Evolutionary conservation across 1,140 invertebrate genomes (phyloP).

Genomic region (Neodiprion lecontei): DNA sequence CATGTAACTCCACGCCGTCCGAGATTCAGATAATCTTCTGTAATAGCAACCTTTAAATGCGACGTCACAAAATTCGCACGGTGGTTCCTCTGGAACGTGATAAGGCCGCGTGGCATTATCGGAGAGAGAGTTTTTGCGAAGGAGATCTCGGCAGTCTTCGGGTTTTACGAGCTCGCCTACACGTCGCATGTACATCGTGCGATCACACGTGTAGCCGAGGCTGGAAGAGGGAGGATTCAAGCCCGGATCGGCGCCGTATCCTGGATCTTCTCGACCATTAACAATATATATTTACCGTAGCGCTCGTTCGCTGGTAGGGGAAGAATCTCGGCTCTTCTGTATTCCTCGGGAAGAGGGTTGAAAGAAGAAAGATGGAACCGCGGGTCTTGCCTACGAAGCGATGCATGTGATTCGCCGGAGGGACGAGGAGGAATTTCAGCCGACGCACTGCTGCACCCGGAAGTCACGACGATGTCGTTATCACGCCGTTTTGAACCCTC

Average conservation of each 20-base stretch:
- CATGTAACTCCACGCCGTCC: too few relatives aligned
- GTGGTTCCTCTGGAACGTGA: background rate
- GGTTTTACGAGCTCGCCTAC: background rate
- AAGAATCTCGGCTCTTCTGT: background rate
- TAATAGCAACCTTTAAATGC: too few relatives aligned
- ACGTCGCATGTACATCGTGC: background rate
- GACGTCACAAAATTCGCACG: too few relatives aligned
- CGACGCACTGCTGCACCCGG: background rate
- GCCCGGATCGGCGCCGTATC: background rate
- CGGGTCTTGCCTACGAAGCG: constrained; percentile 42
- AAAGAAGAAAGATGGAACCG: constrained; percentile 34
- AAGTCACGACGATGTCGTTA: background rate
- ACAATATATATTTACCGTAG: background rate
- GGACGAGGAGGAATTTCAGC: background rate
- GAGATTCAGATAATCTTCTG: background rate
- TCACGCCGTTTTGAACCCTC: background rate
- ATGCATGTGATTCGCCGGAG: constrained; percentile 42
- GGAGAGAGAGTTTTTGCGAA: background rate
- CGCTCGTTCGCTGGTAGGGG: background rate
- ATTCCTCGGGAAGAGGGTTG: too few relatives aligned
- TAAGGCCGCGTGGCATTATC: background rate
- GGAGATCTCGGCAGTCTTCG: background rate
- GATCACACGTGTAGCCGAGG: background rate
- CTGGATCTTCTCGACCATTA: constrained; percentile 4
- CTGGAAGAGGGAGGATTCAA: background rate